Evolutionary conservation across 2,888 invertebrate species (phyloP), one percentile per base, ranked within the genome.

Genomic region (Hirudinaria manillensis): DNA sequence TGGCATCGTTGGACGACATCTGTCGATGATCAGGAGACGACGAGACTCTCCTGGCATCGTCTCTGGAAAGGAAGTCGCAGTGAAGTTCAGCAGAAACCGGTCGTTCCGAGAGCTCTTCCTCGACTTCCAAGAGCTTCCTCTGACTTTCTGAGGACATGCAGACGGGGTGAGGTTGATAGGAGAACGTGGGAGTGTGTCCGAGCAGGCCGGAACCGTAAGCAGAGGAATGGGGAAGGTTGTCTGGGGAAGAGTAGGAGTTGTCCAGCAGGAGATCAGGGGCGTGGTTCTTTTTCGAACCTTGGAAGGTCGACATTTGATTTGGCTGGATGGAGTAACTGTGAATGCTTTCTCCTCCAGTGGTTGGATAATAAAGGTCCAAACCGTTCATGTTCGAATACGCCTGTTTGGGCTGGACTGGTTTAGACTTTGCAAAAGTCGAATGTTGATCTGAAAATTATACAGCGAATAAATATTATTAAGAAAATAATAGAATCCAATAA

Each of bases 1-100:
- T 82, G 83, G 77, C 82, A 82, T 13, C 83, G 82, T 2, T 82
- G 56, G 36, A 38, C 34, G n/a, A 38, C 56, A 27, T 55, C 19
- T 29, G 36, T 38, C n/a, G 61, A 45, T 45, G 45, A 45, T 16
- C 45, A 16, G 10, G 45, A 61, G 61, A 61, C 7, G 61, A 10
- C 10, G 24, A 27, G 2, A n/a, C 21, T 29, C 1, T 10, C 29
- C 7, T 7, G 61, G 24, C 29, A 29, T 29, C 61, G 4, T 61
- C 61, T 16, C 6, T 10, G n/a, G 61, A n/a, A 1, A 61, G 29
- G 24, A 61, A 61, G 24, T 61, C 61, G 61, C 61, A 61, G 61
- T 61, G 13, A 19, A 61, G 13, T 61, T 61, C 61, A 61, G 61
- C 61, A n/a, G 61, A 61, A 61, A 16, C 61, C 4, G 61, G 6